A percentile compares a stretch with the other conserved stretches of the same genome.
These are phyloP conservation scores for Lordiphosa stackelbergi DNA, from an alignment of 1,140 invertebrate species.

Conservation along the genomic window DNA sequence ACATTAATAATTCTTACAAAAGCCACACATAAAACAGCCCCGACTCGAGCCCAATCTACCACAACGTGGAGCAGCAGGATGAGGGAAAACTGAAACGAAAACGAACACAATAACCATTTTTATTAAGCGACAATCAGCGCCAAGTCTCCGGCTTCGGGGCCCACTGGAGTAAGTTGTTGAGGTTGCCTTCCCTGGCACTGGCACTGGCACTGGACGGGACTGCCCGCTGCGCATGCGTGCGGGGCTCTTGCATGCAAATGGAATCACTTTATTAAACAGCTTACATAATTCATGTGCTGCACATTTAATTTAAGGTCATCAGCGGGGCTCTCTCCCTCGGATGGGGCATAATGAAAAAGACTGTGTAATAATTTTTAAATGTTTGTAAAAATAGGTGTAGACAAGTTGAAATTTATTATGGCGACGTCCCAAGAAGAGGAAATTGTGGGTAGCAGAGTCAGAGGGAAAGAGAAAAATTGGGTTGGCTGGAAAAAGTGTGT, in stretches of 20 bases:
- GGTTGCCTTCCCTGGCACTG: slow-evolving; percentile 16
- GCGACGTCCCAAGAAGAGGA: slow-evolving; percentile 46
- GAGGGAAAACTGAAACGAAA: slow-evolving; percentile 7
- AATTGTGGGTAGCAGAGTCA: slow-evolving; percentile 18
- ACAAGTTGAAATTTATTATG: slow-evolving; percentile 75
- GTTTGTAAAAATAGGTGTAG: slow-evolving; percentile 75
- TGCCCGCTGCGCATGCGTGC: slow-evolving; percentile 70
- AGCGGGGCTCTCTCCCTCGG: slow-evolving; percentile 25
- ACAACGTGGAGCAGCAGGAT: neutral
- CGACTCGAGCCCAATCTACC: slow-evolving; percentile 16
- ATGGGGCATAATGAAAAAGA: slow-evolving; percentile 67
- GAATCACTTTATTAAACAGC: slow-evolving; percentile 77
- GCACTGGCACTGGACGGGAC: slow-evolving; percentile 28
- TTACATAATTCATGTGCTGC: slow-evolving; percentile 76
- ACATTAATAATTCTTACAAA: slow-evolving; percentile 76
- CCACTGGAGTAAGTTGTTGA: slow-evolving; percentile 62
- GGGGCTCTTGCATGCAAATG: slow-evolving; percentile 75
- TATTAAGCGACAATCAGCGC: slow-evolving; percentile 75
- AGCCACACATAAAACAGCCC: slow-evolving; percentile 62
- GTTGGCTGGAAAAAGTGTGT: neutral
- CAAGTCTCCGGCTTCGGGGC: slow-evolving; percentile 28
- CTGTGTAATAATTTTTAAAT: slow-evolving; percentile 75
- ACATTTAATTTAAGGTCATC: slow-evolving; percentile 76
- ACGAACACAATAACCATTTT: slow-evolving; percentile 73
- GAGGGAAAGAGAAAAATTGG: slow-evolving; percentile 1